Evolutionary conservation across 2,113 vertebrate species (phyloP).

Genomic region (Bos taurus): DNA sequence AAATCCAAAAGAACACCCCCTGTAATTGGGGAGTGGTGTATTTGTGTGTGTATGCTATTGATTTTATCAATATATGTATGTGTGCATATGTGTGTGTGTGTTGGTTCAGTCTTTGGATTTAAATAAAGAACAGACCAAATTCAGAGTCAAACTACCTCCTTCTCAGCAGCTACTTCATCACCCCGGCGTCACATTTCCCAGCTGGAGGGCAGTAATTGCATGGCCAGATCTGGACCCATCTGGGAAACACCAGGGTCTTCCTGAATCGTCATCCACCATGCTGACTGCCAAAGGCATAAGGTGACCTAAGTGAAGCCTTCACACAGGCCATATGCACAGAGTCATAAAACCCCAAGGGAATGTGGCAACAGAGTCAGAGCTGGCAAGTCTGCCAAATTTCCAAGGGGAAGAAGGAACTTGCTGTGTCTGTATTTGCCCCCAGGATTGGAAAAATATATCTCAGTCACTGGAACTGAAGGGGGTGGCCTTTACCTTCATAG

Average conservation of each 20-base stretch:
- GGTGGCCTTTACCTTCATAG: conserved; percentile 50
- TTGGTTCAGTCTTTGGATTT: conserved; percentile 33
- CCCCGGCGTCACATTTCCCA: conserved; percentile 46
- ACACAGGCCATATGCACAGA: conserved; percentile 35
- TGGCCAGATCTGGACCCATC: conserved; percentile 49
- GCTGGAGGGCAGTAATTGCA: conserved; percentile 54
- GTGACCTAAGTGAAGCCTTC: conserved; percentile 58
- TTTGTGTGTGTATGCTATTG: neutral
- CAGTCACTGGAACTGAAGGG: conserved; percentile 40
- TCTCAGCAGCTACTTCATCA: conserved; percentile 57
- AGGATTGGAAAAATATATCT: conserved; percentile 67
- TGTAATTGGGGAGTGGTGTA: neutral
- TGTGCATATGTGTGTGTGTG: neutral
- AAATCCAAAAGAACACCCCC: neutral
- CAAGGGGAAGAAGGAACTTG: conserved; percentile 64
- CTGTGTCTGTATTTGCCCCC: conserved; percentile 48
- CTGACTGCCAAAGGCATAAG: conserved; percentile 50
- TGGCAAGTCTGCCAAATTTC: conserved; percentile 53
- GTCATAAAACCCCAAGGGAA: conserved; percentile 59
- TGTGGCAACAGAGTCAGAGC: conserved; percentile 37
- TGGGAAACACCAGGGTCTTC: conserved; percentile 69
- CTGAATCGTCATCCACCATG: conserved; percentile 41
- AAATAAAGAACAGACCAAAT: conserved; percentile 61
- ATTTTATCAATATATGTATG: neutral
- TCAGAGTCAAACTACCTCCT: conserved; percentile 40